A percentile compares a stretch with the other conserved stretches of the same genome.
These are phyloP conservation scores for Pogonomyrmex californicus DNA, from an alignment of 1,140 invertebrate species.

Conservation along the genomic window DNA sequence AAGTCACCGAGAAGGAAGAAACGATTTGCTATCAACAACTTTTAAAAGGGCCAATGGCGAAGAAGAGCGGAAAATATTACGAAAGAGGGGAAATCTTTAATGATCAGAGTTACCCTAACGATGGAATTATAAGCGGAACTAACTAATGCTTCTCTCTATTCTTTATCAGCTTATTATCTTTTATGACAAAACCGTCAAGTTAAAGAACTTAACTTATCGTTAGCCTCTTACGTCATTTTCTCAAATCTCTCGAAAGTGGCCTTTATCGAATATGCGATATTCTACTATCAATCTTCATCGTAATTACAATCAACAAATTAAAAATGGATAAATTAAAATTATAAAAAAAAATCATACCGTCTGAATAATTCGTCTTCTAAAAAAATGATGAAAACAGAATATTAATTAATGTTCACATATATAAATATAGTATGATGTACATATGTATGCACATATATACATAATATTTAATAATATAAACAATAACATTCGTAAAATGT, in stretches of 20 bases:
- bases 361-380: neutral
- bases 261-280: neutral
- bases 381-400: neutral
- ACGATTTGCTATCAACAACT: slow-evolving; percentile 43
- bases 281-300: neutral
- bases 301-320: neutral
- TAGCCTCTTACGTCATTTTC: neutral
- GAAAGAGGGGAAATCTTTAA: slow-evolving; percentile 66
- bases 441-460: neutral
- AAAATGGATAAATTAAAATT: neutral
- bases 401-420: neutral
- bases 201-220: slow-evolving; percentile 27
- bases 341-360: neutral
- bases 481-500: slow-evolving; percentile 18
- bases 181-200: neutral
- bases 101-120: slow-evolving; percentile 65
- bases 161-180: slow-evolving; percentile 69
- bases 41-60: slow-evolving; percentile 56
- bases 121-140: slow-evolving; percentile 37
- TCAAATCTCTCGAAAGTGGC: neutral
- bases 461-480: neutral
- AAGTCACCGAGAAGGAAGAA: neutral
- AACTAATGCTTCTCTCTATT: slow-evolving; percentile 53
- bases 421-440: neutral
- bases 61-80: slow-evolving; percentile 62